These are phyloP conservation scores for Salarias fasciatus DNA, from an alignment of 2,797 vertebrate species.

Conservation along the genomic window DNA sequence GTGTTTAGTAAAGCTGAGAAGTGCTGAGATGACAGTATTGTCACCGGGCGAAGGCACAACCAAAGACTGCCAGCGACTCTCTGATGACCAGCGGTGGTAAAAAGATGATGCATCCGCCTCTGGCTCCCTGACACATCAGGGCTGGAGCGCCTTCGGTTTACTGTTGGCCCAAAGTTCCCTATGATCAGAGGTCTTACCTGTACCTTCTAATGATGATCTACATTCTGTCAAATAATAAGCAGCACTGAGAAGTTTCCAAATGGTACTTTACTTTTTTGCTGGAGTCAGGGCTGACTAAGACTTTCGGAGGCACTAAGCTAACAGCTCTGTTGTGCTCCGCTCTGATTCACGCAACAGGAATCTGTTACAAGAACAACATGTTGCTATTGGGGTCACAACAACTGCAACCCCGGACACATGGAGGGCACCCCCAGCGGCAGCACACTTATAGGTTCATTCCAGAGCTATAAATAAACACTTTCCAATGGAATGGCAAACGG, in stretches of 20 bases:
- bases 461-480: conserved; percentile 60
- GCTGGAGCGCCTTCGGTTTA: conserved; percentile 29
- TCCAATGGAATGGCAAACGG: conserved; percentile 42
- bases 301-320: conserved; percentile 23
- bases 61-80: conserved; percentile 32
- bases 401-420: conserved; percentile 8
- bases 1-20: conserved; percentile 57
- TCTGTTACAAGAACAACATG: conserved; percentile 14
- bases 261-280: conserved; percentile 47
- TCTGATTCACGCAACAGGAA: conserved; percentile 23
- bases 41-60: conserved; percentile 22
- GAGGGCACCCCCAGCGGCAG: conserved; percentile 10
- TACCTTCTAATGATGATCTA: conserved; percentile 40
- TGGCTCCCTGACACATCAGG: conserved; percentile 39
- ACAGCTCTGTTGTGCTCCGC: conserved; percentile 19
- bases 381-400: conserved; percentile 24
- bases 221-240: conserved; percentile 30
- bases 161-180: conserved; percentile 33
- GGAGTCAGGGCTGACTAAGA: conserved; percentile 70
- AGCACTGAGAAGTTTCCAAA: conserved; percentile 30
- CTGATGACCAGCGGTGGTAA: conserved; percentile 47
- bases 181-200: conserved; percentile 60
- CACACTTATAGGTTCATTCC: conserved; percentile 10
- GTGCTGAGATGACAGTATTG: conserved; percentile 64
- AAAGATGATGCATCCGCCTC: conserved; percentile 49